Conservation (phyloP, 2,797 vertebrate species). For the Diglossa cyanea region DNA sequence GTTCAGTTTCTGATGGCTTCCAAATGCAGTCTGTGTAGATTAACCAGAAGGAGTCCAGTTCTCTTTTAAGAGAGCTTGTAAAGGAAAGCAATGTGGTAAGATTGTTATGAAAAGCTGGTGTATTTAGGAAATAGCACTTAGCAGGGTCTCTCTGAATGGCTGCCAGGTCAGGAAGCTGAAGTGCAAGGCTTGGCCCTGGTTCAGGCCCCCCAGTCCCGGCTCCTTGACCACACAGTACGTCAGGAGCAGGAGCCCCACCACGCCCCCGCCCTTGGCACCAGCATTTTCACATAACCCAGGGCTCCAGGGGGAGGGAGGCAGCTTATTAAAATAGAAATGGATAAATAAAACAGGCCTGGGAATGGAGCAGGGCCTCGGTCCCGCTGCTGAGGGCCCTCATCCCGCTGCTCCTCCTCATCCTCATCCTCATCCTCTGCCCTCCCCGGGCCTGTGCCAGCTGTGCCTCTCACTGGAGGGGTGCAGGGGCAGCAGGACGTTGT, state of each 20-base stretch:
- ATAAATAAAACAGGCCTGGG: conserved; percentile 88
- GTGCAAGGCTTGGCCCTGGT: conserved; percentile 86
- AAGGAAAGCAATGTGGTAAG: conserved; percentile 87
- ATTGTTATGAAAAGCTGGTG: conserved; percentile 89
- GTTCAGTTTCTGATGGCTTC: conserved; percentile 92
- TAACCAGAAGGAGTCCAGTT: conserved; percentile 82
- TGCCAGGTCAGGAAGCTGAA: conserved; percentile 91
- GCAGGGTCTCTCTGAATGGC: conserved; percentile 87
- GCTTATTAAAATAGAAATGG: conserved; percentile 86
- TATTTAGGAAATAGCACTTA: conserved; percentile 93
- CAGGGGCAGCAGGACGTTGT: rapidly evolving
- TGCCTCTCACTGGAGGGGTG: rapidly evolving
- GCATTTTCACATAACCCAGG: conserved; percentile 94
- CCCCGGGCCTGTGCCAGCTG: rapidly evolving
- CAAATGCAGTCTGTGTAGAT: conserved; percentile 89
- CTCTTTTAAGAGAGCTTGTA: conserved; percentile 84
- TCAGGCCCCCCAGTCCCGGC: conserved; percentile 80
- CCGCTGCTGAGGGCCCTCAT: conserved; percentile 46
- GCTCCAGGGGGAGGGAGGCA: conserved; percentile 82
- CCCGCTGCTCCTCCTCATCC: background rate
- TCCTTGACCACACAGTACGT: conserved; percentile 85
- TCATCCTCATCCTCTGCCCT: background rate
- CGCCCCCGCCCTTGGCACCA: conserved; percentile 77
- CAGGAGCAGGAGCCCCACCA: conserved; percentile 77
- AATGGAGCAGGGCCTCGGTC: conserved; percentile 77